Evolutionary conservation across 2,113 vertebrate species (phyloP).

Genomic region (Galbula dea): DNA sequence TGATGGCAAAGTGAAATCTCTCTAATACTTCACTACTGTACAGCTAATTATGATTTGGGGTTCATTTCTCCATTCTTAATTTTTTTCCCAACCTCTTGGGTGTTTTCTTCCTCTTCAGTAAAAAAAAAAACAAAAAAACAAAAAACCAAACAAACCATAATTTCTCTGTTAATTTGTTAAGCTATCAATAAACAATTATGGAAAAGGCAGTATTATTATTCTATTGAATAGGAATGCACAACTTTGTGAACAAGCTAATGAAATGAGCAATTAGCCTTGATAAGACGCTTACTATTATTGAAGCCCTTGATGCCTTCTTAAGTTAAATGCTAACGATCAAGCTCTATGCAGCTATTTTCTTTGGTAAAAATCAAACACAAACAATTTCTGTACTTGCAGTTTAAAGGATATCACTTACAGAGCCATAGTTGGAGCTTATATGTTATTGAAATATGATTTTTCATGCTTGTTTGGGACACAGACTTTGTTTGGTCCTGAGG

Average conservation of each 20-base stretch:
- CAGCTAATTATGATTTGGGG: neutral
- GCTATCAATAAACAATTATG: neutral
- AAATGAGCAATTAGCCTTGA: conserved; percentile 15
- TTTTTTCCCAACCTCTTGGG: neutral
- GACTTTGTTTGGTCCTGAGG: neutral
- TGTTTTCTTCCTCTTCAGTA: neutral
- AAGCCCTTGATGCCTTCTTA: neutral
- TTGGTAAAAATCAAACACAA: neutral
- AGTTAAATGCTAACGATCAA: neutral
- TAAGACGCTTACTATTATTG: neutral
- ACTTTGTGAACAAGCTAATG: neutral
- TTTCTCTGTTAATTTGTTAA: neutral
- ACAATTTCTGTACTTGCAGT: neutral
- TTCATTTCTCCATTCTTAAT: neutral
- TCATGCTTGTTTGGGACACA: neutral
- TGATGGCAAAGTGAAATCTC: neutral
- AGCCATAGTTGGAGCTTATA: neutral
- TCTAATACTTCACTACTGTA: neutral
- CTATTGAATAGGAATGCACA: neutral
- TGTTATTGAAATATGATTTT: neutral
- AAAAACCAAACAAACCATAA: too few relatives aligned
- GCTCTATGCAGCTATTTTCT: neutral
- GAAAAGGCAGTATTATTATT: neutral
- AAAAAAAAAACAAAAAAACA: too few relatives aligned
- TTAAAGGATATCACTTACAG: neutral